Evolutionary conservation across 1,140 invertebrate species (phyloP).

Genomic region (Hypsibius dujardini): DNA sequence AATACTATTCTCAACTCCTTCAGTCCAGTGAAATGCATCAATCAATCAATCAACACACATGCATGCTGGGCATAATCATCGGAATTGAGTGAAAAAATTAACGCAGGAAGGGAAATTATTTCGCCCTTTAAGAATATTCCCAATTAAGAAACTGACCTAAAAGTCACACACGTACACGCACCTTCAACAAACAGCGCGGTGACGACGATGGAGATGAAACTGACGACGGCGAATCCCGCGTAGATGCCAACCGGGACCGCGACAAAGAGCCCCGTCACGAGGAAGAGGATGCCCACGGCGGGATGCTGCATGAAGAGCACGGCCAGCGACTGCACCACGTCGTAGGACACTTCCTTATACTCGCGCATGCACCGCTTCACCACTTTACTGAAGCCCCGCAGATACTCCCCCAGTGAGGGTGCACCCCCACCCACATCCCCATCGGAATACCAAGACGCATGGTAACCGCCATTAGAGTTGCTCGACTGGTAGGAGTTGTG

Average conservation of each 20-base stretch:
- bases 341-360: background rate
- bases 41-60: too few relatives aligned
- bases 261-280: background rate
- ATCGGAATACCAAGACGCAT: too few relatives aligned
- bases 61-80: too few relatives aligned
- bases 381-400: background rate
- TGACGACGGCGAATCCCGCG: constrained; percentile 1
- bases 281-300: background rate
- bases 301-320: constrained; percentile 7
- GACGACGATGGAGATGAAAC: background rate
- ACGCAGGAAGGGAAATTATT: too few relatives aligned
- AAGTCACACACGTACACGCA: background rate
- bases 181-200: constrained; percentile 4
- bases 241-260: background rate
- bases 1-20: too few relatives aligned
- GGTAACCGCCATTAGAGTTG: too few relatives aligned
- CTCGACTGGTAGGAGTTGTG: too few relatives aligned
- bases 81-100: too few relatives aligned
- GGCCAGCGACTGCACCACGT: constrained; percentile 7
- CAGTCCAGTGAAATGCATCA: too few relatives aligned
- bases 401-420: background rate
- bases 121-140: too few relatives aligned
- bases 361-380: background rate
- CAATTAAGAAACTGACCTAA: too few relatives aligned
- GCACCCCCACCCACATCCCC: background rate